Evolutionary conservation across 2,888 invertebrate genomes (phyloP).

Genomic region (Melinopterus prodromus): DNA sequence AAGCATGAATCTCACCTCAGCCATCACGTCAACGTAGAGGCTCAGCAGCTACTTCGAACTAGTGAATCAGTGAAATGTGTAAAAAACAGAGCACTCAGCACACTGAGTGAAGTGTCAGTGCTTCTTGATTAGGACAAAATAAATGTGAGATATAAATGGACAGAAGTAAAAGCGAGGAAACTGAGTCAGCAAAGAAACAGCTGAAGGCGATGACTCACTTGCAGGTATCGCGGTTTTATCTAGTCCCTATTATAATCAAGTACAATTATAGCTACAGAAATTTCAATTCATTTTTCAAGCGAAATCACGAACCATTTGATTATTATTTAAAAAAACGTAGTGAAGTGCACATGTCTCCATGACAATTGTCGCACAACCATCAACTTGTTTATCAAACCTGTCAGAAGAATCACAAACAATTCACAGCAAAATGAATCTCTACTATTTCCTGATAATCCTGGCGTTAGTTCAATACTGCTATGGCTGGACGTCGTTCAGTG

Average conservation of each 20-base stretch:
- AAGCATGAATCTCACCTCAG: too few relatives aligned
- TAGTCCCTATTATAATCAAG: too few relatives aligned
- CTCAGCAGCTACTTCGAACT: too few relatives aligned
- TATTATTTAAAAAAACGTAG: not conserved
- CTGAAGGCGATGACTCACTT: not conserved
- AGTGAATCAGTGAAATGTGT: too few relatives aligned
- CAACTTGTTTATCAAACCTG: not conserved
- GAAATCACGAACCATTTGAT: not conserved
- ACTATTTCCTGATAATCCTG: not conserved
- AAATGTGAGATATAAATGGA: not conserved
- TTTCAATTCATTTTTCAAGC: not conserved
- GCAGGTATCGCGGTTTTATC: not conserved
- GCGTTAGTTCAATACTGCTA: not conserved
- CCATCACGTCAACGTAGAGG: too few relatives aligned
- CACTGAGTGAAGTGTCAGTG: too few relatives aligned
- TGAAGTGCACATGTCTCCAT: not conserved
- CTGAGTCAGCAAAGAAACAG: not conserved
- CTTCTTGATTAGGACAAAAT: not conserved
- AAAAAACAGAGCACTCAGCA: too few relatives aligned
- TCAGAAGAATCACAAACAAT: not conserved
- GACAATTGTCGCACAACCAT: not conserved
- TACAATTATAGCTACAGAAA: too few relatives aligned
- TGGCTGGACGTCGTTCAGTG: not conserved
- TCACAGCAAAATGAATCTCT: not conserved
- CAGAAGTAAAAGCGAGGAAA: not conserved